Percentiles rank a stretch among this genome's conserved stretches.
These are phyloP conservation scores for Pyxicephalus adspersus DNA, from an alignment of 2,113 vertebrate genomes.

Conservation along the genomic window DNA sequence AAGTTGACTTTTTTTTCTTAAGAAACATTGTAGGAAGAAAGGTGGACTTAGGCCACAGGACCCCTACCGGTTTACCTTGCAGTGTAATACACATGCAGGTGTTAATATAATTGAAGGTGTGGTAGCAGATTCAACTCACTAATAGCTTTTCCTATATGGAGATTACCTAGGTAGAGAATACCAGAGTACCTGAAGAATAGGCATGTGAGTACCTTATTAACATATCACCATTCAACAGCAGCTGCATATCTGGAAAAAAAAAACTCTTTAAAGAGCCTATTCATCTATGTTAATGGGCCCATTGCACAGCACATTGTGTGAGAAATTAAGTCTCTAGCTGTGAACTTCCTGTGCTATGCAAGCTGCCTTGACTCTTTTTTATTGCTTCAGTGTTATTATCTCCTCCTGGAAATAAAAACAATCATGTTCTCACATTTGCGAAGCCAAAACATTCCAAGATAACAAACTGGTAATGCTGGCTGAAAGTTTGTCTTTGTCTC, in stretches of 20 bases:
- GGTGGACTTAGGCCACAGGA: conserved; percentile 70
- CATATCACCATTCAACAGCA: conserved; percentile 88
- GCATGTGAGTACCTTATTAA: conserved; percentile 88
- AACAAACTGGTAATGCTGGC: conserved; percentile 71
- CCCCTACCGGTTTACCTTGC: conserved; percentile 78
- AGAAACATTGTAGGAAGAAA: conserved; percentile 68
- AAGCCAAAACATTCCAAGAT: conserved; percentile 80
- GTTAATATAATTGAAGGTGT: conserved; percentile 95
- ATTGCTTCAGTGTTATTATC: conserved; percentile 81
- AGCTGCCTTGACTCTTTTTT: conserved; percentile 83
- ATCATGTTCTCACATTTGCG: conserved; percentile 80
- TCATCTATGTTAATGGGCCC: conserved; percentile 91
- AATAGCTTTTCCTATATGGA: conserved; percentile 80
- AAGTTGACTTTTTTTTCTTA: conserved; percentile 73
- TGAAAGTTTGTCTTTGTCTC: conserved; percentile 80
- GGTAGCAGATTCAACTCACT: conserved; percentile 76
- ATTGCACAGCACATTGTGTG: conserved; percentile 89
- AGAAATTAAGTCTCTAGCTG: conserved; percentile 88
- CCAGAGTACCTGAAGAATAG: conserved; percentile 86
- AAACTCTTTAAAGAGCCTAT: conserved; percentile 87
- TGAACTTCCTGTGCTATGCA: conserved; percentile 84
- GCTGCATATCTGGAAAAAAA: conserved; percentile 82
- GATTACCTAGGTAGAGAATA: conserved; percentile 89
- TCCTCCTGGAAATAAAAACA: conserved; percentile 85
- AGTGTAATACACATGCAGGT: conserved; percentile 87